Base-by-base conservation (phyloP, 1,140 invertebrate genomes). In the Pectinophora gossypiella region DNA sequence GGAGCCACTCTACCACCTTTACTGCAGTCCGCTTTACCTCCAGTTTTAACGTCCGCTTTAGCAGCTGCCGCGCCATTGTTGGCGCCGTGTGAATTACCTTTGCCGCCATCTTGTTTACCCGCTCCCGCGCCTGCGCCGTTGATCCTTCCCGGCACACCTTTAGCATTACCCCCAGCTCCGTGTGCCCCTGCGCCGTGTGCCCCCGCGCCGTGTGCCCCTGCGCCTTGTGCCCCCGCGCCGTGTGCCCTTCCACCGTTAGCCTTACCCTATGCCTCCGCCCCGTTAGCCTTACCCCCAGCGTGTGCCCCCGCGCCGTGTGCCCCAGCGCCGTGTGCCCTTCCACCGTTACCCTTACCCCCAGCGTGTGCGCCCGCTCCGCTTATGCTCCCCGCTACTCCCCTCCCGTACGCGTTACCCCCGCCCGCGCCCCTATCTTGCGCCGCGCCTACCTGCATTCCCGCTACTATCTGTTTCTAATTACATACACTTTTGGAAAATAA, bases 31-130 rank as follows among this genome's bases (percentile, higher is more conserved):
- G 76, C 64, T 0, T 27, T 76, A 40, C 73, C 68, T 1, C 56
- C 68, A 5, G 70, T 72, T 6, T 45, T 73, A 20, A 64, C 60
- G 5, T 72, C 70, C 23, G 71, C 63, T 9, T 45, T 77, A 18
- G 56, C 65, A 2, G 74, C 74, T 0, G 58, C 64, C 1, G 71
- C 62, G 0, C 74, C 74, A 0, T 21, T 76, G 21, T 27, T 76
- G 6, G 56, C 50, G 2, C 23, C 23, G 5, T 27, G 23, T 12
- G 12, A 12, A 6, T 6, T 27, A 12, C 23, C 23, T 27, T 27
- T 27, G 12, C 23, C 23, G 5, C 5, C 23, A 6, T 5, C 23
- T 6, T 12, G 12, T 27, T 12, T 27, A 27, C 23, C 23, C 12
- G 5, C 5, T 12, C 23, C 5, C 23, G 5, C 23, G 5, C 23